phyloP scores from a whole-genome alignment of 2,113 vertebrate species.

The Archocentrus centrarchus region DNA sequence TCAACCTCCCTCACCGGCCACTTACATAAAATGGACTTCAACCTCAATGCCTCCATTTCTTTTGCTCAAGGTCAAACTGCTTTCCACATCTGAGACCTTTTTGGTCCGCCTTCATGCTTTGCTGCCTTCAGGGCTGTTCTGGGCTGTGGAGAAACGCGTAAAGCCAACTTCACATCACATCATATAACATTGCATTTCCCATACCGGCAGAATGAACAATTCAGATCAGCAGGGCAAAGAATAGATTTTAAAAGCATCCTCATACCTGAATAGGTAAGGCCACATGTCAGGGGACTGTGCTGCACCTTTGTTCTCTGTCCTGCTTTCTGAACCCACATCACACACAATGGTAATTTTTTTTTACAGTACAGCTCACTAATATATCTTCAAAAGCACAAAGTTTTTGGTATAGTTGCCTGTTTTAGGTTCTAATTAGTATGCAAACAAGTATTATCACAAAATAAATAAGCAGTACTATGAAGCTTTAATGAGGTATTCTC shows the following conservation, averaged over 20 bases:
- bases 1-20: background rate
- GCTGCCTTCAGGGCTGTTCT: constrained; percentile 57
- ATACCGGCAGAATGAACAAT: constrained; percentile 8
- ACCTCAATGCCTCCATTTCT: background rate
- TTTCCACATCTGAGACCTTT: constrained; percentile 52
- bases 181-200: constrained; percentile 30
- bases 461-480: background rate
- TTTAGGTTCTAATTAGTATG: background rate
- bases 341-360: background rate
- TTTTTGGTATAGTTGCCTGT: background rate
- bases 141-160: constrained; percentile 30
- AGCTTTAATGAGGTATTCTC: background rate
- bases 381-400: background rate
- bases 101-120: constrained; percentile 42
- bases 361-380: background rate
- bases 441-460: background rate
- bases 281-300: background rate
- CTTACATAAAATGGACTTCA: constrained; percentile 9
- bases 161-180: constrained; percentile 63
- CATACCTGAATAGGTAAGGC: constrained; percentile 7
- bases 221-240: constrained; percentile 29
- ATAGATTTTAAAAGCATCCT: background rate
- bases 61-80: constrained; percentile 55
- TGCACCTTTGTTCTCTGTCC: constrained; percentile 19
- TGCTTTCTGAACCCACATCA: constrained; percentile 18